A percentile compares a stretch with the other conserved stretches of the same genome.
Conservation (phyloP, 2,888 invertebrate genomes). For the Ariolimax columbianus region DNA sequence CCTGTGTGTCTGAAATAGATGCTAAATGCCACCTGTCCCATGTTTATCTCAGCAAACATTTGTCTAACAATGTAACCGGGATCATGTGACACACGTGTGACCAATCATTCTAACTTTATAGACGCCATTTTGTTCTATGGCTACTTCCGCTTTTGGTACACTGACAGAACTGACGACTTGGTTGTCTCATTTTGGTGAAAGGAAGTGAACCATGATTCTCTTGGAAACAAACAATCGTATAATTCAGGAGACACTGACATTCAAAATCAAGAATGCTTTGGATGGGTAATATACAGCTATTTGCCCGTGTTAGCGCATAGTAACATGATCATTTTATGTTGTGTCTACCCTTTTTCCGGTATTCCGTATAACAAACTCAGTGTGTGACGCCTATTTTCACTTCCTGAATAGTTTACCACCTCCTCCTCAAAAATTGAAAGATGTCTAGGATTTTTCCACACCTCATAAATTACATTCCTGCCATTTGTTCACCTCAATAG, state of each 20-base stretch:
- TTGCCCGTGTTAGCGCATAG: neutral
- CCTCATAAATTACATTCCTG: too few species aligned
- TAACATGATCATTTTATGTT: neutral
- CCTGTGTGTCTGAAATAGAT: too few species aligned
- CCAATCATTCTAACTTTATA: constrained; percentile 28
- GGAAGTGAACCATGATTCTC: constrained; percentile 79
- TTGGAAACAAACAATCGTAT: constrained; percentile 99
- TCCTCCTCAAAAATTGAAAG: neutral
- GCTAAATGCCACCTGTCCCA: too few species aligned
- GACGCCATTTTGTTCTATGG: constrained; percentile 47
- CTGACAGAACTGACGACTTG: neutral
- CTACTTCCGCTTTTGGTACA: constrained; percentile 50
- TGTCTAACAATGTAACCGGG: constrained; percentile 21
- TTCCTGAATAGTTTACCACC: constrained; percentile 37
- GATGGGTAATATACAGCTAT: constrained; percentile 87
- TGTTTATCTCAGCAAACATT: too few species aligned
- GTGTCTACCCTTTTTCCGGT: neutral
- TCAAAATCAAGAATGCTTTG: constrained; percentile 96
- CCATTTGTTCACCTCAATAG: too few species aligned
- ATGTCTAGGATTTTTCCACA: neutral
- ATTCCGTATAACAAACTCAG: too few species aligned
- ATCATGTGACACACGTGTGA: constrained; percentile 40
- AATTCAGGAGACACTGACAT: constrained; percentile 96
- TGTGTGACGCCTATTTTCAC: constrained; percentile 51
- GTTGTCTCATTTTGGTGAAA: neutral